Conservation (phyloP, 2,113 vertebrate genomes). For the Callipepla californica region DNA sequence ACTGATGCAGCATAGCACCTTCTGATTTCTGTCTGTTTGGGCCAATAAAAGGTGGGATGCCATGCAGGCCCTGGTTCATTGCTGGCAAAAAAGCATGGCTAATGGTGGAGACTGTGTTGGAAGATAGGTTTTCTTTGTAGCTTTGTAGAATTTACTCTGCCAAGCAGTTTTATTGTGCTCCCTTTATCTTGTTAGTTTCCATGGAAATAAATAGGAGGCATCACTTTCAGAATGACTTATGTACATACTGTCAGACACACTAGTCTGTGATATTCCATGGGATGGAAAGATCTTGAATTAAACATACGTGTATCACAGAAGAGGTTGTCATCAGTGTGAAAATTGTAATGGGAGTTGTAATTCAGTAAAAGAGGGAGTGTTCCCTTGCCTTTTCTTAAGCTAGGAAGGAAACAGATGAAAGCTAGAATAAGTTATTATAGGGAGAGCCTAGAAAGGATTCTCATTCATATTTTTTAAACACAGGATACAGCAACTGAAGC, state of each 20-base stretch:
- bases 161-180: not conserved
- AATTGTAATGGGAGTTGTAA: not conserved
- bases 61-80: not conserved
- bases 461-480: conserved; percentile 2
- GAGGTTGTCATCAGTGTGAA: not conserved
- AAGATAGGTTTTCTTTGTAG: not conserved
- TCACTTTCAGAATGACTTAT: not conserved
- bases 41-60: not conserved
- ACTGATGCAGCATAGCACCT: not conserved
- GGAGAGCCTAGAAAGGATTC: not conserved
- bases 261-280: not conserved
- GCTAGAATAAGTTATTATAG: not conserved
- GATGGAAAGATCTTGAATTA: not conserved
- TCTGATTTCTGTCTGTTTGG: not conserved
- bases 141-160: not conserved
- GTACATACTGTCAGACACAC: not conserved
- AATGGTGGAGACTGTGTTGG: not conserved
- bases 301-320: not conserved
- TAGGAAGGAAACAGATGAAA: not conserved
- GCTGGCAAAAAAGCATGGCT: not conserved
- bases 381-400: not conserved
- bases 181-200: not conserved
- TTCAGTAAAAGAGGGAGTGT: not conserved
- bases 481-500: conserved; percentile 93
- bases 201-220: not conserved